Evolutionary conservation across 2,113 vertebrate genomes (phyloP).

Genomic region (Atherinomorus stipes): DNA sequence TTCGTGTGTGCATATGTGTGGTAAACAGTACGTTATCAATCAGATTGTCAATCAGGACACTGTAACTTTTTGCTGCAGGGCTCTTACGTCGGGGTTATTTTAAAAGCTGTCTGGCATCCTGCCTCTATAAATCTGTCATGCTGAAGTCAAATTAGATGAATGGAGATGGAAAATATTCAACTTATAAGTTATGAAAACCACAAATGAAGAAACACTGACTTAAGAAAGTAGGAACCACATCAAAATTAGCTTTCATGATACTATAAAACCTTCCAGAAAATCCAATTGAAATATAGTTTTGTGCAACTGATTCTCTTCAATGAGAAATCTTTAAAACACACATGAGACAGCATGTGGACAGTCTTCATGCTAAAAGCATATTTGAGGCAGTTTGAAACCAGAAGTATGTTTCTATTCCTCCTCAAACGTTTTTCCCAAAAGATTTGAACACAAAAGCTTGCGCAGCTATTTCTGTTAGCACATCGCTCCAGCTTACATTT

Average conservation of each 20-base stretch:
- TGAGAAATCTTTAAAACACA: neutral
- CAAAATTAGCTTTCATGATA: neutral
- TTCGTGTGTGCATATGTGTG: constrained; percentile 11
- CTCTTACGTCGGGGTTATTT: constrained; percentile 48
- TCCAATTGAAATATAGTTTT: neutral
- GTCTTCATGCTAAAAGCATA: constrained; percentile 14
- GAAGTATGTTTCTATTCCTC: constrained; percentile 39
- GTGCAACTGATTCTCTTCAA: neutral
- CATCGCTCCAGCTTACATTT: neutral
- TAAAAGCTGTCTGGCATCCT: constrained; percentile 48
- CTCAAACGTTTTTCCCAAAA: constrained; percentile 33
- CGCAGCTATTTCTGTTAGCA: too few relatives aligned
- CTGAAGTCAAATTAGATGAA: constrained; percentile 31
- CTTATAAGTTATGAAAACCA: constrained; percentile 30
- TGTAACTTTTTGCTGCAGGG: constrained; percentile 32
- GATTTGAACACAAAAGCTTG: constrained; percentile 12
- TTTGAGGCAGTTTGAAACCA: constrained; percentile 41
- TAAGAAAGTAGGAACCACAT: neutral
- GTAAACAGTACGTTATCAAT: constrained; percentile 38
- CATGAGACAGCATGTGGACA: neutral
- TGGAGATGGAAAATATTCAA: constrained; percentile 39
- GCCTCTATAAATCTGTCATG: constrained; percentile 49
- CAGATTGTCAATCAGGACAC: constrained; percentile 56
- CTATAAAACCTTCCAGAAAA: neutral
- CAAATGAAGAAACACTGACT: constrained; percentile 40